Percentiles rank a stretch among this genome's conserved stretches.
Evolutionary conservation across 2,888 invertebrate species (phyloP).

Genomic region (Chrysina gloriosa): DNA sequence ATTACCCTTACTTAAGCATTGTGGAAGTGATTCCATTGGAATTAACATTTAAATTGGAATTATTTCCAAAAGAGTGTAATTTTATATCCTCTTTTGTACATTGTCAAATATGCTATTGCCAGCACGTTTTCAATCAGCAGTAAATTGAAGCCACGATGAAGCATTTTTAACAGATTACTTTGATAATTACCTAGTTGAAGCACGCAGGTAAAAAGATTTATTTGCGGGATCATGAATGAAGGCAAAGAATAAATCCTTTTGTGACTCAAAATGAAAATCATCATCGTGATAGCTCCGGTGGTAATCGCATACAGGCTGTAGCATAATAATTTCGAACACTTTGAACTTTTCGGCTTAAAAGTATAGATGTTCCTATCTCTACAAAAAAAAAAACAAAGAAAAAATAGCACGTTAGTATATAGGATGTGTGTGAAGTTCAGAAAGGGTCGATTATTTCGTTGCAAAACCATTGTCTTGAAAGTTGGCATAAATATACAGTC

Average conservation of each 20-base stretch:
- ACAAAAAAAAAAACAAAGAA: background rate
- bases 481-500: too few relatives aligned
- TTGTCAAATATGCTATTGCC: too few relatives aligned
- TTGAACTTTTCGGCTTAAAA: background rate
- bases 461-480: too few relatives aligned
- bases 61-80: too few relatives aligned
- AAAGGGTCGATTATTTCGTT: too few relatives aligned
- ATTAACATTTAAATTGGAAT: too few relatives aligned
- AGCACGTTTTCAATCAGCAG: too few relatives aligned
- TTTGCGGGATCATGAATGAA: background rate
- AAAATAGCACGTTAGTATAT: background rate
- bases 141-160: too few relatives aligned
- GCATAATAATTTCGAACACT: background rate
- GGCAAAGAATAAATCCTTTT: background rate
- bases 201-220: conserved; percentile 18
- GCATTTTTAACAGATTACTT: background rate
- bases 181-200: background rate
- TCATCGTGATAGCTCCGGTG: conserved; percentile 1
- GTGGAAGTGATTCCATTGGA: too few relatives aligned
- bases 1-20: too few relatives aligned
- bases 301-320: conserved; percentile 16
- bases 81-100: too few relatives aligned
- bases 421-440: background rate
- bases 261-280: conserved; percentile 10
- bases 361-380: background rate